phyloP scores from a whole-genome alignment of 2,797 vertebrate genomes.

The Channa striata region DNA sequence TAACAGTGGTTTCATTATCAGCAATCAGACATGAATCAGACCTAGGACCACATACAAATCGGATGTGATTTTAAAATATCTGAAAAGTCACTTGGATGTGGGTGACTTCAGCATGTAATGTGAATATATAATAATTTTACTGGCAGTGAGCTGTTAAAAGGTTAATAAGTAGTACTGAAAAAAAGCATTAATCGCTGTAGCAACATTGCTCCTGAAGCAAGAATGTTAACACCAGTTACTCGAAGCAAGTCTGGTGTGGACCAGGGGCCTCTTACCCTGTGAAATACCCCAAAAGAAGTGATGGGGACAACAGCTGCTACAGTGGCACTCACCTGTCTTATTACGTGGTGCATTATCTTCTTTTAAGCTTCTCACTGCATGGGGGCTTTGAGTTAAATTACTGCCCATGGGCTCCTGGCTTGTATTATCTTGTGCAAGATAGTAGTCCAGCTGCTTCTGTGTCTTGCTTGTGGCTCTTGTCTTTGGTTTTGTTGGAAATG shows the following conservation, averaged over 20 bases:
- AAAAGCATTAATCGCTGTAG: neutral
- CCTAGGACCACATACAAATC: no score
- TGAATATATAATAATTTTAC: neutral
- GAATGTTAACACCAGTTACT: neutral
- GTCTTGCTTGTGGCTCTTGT: neutral
- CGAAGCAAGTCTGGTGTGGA: neutral
- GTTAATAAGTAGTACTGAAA: neutral
- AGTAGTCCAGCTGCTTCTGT: conserved; percentile 16
- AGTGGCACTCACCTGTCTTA: conserved; percentile 59
- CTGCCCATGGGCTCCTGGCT: conserved; percentile 3
- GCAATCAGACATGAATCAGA: no score
- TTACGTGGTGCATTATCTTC: conserved; percentile 22
- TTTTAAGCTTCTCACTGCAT: conserved; percentile 13
- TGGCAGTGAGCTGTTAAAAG: neutral
- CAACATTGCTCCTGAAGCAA: neutral
- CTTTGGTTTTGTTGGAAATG: conserved; percentile 12
- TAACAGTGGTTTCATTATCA: no score
- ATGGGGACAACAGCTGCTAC: conserved; percentile 9
- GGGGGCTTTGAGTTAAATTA: neutral
- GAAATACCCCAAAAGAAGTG: neutral
- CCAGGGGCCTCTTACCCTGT: neutral
- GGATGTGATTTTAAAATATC: no score
- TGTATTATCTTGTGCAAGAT: neutral
- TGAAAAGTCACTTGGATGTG: no score
- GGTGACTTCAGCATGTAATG: no score